Evolutionary conservation across 2,113 vertebrate species (phyloP).

Genomic region (Odontophorus gujanensis): DNA sequence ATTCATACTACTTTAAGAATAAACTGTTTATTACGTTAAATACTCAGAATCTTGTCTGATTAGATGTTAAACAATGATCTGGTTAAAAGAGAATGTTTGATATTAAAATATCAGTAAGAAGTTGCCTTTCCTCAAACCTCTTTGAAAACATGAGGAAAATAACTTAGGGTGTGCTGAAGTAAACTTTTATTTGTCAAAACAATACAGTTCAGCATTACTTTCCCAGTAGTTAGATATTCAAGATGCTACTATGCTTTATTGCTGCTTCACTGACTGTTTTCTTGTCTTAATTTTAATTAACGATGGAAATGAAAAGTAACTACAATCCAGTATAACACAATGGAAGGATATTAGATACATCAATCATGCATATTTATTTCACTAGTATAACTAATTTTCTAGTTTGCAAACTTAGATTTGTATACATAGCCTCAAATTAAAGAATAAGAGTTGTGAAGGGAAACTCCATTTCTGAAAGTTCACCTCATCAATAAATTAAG

Average conservation of each 20-base stretch:
- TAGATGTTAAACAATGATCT: not conserved
- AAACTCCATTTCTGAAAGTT: constrained; percentile 48
- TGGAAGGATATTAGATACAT: constrained; percentile 36
- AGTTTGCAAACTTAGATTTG: constrained; percentile 49
- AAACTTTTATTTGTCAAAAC: not conserved
- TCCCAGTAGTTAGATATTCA: not conserved
- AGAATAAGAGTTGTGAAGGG: constrained; percentile 4
- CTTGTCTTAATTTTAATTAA: constrained; percentile 65
- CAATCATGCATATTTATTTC: constrained; percentile 51
- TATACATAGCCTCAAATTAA: constrained; percentile 12
- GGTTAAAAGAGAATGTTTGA: not conserved
- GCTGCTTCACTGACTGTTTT: constrained; percentile 27
- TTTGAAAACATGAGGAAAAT: constrained; percentile 14
- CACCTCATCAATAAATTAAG: constrained; percentile 22
- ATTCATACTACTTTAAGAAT: not conserved
- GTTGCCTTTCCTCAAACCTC: not conserved
- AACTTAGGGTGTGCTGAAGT: not conserved
- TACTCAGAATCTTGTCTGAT: not conserved
- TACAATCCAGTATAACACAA: not conserved
- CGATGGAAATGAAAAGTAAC: constrained; percentile 33
- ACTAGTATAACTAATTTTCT: constrained; percentile 21
- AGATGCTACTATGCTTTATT: not conserved
- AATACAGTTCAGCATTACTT: not conserved
- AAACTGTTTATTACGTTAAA: not conserved
- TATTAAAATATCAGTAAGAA: constrained; percentile 26